These are phyloP conservation scores for Xestia sexstrigata DNA, from an alignment of 2,888 invertebrate genomes.

Conservation along the genomic window DNA sequence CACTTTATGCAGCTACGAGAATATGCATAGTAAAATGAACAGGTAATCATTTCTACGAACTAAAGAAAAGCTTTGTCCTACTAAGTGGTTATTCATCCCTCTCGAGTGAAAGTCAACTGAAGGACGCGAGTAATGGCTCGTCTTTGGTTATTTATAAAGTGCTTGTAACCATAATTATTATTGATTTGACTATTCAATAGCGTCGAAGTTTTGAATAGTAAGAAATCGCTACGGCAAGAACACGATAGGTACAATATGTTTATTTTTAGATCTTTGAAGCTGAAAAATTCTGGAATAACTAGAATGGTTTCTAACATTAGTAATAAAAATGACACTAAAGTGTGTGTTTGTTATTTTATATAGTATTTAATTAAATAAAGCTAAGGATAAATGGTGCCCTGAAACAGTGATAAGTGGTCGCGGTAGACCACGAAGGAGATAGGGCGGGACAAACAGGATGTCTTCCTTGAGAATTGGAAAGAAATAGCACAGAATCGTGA, in stretches of 20 bases:
- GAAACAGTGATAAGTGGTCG: too few species aligned
- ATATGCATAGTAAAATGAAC: neutral
- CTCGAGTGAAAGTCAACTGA: slow-evolving; percentile 26
- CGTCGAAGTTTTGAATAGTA: neutral
- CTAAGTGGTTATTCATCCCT: slow-evolving; percentile 13
- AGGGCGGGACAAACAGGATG: too few species aligned
- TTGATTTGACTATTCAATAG: neutral
- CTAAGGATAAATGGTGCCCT: too few species aligned
- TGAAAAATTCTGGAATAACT: too few species aligned
- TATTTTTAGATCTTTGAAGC: neutral
- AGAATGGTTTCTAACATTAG: too few species aligned
- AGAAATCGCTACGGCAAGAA: neutral
- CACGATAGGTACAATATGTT: neutral
- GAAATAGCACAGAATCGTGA: too few species aligned
- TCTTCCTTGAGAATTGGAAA: too few species aligned
- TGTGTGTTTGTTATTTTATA: too few species aligned
- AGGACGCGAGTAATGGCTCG: slow-evolving; percentile 1
- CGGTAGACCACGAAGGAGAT: too few species aligned
- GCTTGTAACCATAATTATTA: neutral
- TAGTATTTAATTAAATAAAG: too few species aligned
- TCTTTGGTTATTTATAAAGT: slow-evolving; percentile 10
- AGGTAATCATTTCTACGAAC: slow-evolving; percentile 4
- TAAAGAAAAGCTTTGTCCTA: neutral
- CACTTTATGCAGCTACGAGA: too few species aligned
- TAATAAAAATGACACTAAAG: too few species aligned